Evolutionary conservation across 2,888 invertebrate species (phyloP).

Genomic region (Phengaris alcon): DNA sequence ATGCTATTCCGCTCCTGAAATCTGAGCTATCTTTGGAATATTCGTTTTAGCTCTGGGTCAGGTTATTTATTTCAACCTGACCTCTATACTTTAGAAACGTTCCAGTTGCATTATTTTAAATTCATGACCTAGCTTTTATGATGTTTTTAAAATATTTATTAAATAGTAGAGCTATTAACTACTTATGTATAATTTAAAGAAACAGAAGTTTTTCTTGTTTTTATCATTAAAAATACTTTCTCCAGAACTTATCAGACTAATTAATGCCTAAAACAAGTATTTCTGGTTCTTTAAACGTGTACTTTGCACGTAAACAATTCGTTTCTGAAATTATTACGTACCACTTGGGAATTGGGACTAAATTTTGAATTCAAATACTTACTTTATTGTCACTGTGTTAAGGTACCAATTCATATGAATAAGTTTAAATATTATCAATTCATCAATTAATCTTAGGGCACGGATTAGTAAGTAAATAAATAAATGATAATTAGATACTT

Average conservation of each 20-base stretch:
- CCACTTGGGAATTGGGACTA: too few relatives aligned
- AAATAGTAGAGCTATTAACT: too few relatives aligned
- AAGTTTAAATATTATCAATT: too few relatives aligned
- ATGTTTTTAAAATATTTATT: neutral
- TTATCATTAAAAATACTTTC: neutral
- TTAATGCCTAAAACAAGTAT: neutral
- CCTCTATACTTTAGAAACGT: constrained; percentile 11
- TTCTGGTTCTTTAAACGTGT: neutral
- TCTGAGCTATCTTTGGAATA: constrained; percentile 5
- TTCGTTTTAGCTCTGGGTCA: constrained; percentile 24
- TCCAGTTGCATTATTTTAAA: constrained; percentile 3
- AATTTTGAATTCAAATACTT: neutral
- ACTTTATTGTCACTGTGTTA: neutral
- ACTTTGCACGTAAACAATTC: constrained; percentile 7
- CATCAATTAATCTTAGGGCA: too few relatives aligned
- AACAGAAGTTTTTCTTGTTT: neutral
- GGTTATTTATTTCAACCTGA: constrained; percentile 22
- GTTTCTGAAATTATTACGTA: neutral
- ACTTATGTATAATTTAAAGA: neutral
- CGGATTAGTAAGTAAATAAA: too few relatives aligned
- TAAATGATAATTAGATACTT: too few relatives aligned
- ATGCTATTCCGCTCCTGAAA: neutral
- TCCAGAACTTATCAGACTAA: neutral
- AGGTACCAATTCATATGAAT: too few relatives aligned
- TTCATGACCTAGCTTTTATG: neutral